These are phyloP conservation scores for Sebastes goodei DNA, from an alignment of 2,797 vertebrate genomes.

Conservation along the genomic window DNA sequence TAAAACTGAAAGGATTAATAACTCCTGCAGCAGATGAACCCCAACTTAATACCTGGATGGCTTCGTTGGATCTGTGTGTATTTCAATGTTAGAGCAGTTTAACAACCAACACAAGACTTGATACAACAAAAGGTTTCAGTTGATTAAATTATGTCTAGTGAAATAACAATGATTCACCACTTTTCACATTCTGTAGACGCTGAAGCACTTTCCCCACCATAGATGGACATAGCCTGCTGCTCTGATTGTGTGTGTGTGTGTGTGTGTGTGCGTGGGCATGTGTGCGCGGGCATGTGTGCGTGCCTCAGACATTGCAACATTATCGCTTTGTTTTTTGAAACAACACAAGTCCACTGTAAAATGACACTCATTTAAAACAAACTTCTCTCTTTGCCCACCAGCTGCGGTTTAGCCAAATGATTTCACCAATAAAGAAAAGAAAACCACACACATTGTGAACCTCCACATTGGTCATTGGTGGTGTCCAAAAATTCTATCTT, in stretches of 20 bases:
- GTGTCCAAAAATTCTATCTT: not conserved
- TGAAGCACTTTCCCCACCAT: slow-evolving; percentile 49
- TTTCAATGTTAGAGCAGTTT: not conserved
- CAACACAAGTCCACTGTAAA: slow-evolving; percentile 51
- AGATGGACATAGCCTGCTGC: slow-evolving; percentile 60
- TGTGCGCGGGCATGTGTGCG: slow-evolving; percentile 23
- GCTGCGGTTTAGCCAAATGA: slow-evolving; percentile 4
- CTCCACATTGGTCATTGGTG: not conserved
- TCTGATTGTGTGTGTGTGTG: not conserved
- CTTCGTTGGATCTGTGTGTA: not conserved
- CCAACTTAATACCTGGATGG: not conserved
- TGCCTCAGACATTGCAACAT: slow-evolving; percentile 23
- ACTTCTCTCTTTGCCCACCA: not conserved
- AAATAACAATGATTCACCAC: slow-evolving; percentile 57
- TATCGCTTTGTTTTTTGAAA: slow-evolving; percentile 58
- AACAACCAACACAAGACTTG: not conserved
- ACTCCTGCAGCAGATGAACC: not conserved
- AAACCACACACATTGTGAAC: not conserved
- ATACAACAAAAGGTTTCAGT: not conserved
- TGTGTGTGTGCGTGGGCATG: slow-evolving; percentile 1
- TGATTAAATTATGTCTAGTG: slow-evolving; percentile 1
- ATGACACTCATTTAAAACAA: slow-evolving; percentile 45
- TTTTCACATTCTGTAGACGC: slow-evolving; percentile 8
- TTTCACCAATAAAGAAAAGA: slow-evolving; percentile 8
- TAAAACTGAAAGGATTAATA: not conserved